These are phyloP conservation scores for Carterocephalus palaemon DNA, from an alignment of 2,888 invertebrate genomes.

Conservation along the genomic window DNA sequence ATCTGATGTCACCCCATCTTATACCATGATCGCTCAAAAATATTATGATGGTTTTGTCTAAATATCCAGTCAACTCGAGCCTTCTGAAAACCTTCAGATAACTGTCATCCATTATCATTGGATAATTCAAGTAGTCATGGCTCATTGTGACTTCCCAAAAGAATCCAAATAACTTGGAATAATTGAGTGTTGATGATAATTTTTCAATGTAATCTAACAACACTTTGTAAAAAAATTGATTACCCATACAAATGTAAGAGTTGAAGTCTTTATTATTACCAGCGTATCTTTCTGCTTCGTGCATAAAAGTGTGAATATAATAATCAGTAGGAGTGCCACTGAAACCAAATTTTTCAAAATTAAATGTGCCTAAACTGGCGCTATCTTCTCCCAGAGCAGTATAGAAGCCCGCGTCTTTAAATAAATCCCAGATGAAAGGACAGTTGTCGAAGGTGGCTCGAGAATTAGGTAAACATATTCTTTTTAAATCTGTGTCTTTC, in stretches of 20 bases:
- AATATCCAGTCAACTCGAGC: slow-evolving; percentile 69
- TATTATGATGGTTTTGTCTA: slow-evolving; percentile 84
- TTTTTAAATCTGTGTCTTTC: slow-evolving; percentile 81
- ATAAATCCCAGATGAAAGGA: slow-evolving; percentile 91
- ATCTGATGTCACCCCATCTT: slow-evolving; percentile 89
- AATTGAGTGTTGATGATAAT: slow-evolving; percentile 79
- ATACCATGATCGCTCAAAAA: slow-evolving; percentile 95
- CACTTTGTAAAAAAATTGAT: slow-evolving; percentile 83
- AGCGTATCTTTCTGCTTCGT: slow-evolving; percentile 82
- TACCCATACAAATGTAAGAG: slow-evolving; percentile 84
- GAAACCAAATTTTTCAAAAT: slow-evolving; percentile 88
- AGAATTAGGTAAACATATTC: slow-evolving; percentile 80
- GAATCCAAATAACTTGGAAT: slow-evolving; percentile 86
- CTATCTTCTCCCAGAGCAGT: slow-evolving; percentile 93
- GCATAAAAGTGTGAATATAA: slow-evolving; percentile 86
- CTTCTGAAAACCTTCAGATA: slow-evolving; percentile 79
- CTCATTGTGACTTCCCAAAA: slow-evolving; percentile 91
- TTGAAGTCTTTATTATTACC: slow-evolving; percentile 83
- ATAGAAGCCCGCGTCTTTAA: slow-evolving; percentile 83
- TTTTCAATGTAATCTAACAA: slow-evolving; percentile 85
- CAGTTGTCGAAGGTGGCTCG: slow-evolving; percentile 85
- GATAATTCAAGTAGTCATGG: slow-evolving; percentile 90
- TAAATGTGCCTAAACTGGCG: slow-evolving; percentile 87
- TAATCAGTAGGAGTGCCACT: slow-evolving; percentile 89
- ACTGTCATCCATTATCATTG: slow-evolving; percentile 84